Base-by-base conservation (phyloP, 2,888 invertebrate species). In the Ophion ventricosus region DNA sequence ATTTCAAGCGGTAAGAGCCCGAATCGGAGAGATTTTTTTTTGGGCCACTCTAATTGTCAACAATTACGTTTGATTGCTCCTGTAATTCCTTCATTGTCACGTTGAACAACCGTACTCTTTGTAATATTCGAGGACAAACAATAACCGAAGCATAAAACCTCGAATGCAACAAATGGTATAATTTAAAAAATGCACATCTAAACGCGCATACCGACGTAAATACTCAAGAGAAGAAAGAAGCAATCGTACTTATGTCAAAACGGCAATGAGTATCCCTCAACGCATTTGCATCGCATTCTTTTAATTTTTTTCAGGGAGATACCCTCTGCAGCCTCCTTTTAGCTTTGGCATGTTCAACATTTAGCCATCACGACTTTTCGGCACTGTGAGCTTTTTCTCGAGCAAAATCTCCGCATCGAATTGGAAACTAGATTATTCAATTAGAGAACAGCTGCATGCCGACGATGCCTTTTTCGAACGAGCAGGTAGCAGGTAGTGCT, bases 341-440 rank as follows among this genome's bases (percentile, higher is more conserved):
- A 61, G 88, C 86, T 88, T 87, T 90, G 92, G 90, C 92, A 91
- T 93, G 93, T 92, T 93, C 93, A 93, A 93, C 93, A 93, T 93
- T 93, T 92, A 93, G 92, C 92, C 93, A 91, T 93, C 93, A 92
- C 92, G 93, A 92, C 92, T 93, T 92, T 92, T 92, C 91, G 92
- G 89, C 92, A 91, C 66, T 88, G 87, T 88, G 87, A 88, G 88
- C 77, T 81, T 80, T 69, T 90, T 90, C 90, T 35, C 88, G 90
- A 80, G 79, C 88, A 86, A 92, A 93, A 93, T 93, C 93, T 92
- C 93, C 93, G 93, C 89, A 91, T 92, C 93, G 92, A 93, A 93
- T 93, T 91, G 92, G 90, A 91, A 93, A 93, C 93, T 91, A 93
- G 93, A 93, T 93, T 93, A 93, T 93, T 93, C 93, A 93, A 93